Percentiles rank a stretch among this genome's conserved stretches.
phyloP scores from a whole-genome alignment of 2,888 invertebrate genomes.

The Brachypalpus laphriformis region DNA sequence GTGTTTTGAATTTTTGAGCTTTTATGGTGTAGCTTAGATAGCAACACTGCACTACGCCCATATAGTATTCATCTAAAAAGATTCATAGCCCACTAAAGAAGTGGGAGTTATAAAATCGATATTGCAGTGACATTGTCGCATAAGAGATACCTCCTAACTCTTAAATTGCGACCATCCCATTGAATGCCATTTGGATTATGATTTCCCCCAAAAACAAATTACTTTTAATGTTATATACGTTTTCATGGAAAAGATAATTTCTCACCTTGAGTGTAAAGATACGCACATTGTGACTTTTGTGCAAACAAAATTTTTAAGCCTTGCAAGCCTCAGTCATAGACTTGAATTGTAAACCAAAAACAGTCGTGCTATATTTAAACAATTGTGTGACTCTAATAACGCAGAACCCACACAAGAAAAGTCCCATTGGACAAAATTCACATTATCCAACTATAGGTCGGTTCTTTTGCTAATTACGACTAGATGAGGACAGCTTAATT shows the following conservation, averaged over 20 bases:
- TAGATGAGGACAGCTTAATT: not conserved
- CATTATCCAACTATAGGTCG: not conserved
- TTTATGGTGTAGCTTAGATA: not conserved
- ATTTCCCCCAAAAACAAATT: no score
- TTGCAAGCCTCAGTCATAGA: no score
- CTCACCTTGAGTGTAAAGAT: no score
- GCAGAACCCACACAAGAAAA: not conserved
- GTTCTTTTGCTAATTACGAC: conserved; percentile 8
- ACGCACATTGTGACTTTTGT: no score
- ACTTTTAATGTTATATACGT: no score
- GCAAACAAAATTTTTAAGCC: no score
- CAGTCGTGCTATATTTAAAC: not conserved
- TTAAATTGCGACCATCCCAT: no score
- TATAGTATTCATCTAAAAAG: not conserved
- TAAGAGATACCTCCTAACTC: no score
- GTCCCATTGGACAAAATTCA: not conserved
- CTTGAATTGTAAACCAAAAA: not conserved
- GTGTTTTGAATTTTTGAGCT: no score
- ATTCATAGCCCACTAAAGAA: no score
- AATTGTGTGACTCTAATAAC: not conserved
- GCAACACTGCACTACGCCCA: not conserved
- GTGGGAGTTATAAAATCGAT: not conserved
- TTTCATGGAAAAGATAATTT: no score
- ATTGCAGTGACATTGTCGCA: not conserved
- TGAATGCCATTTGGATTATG: no score